Evolutionary conservation across 2,888 invertebrate genomes (phyloP).

Genomic region (Scaptomyza tumidula): DNA sequence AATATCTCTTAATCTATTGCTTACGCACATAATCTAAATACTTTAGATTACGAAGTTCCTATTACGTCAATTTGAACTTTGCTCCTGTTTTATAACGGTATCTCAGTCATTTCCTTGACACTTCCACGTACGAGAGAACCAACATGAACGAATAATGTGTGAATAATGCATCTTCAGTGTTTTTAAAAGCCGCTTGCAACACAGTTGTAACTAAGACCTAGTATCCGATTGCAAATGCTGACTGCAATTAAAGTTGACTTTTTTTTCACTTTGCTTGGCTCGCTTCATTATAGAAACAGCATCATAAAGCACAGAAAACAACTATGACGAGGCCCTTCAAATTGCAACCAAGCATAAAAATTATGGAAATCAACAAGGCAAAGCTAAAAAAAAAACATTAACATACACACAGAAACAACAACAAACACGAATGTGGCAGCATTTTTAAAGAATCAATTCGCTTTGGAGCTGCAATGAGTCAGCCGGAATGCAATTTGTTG

Average conservation of each 20-base stretch:
- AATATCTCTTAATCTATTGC: slow-evolving; percentile 1
- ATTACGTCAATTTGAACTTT: slow-evolving; percentile 16
- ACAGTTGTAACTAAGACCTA: slow-evolving; percentile 42
- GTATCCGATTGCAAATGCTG: slow-evolving; percentile 56
- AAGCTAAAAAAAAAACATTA: slow-evolving; percentile 20
- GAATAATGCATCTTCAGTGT: slow-evolving; percentile 15
- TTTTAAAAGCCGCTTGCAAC: slow-evolving; percentile 57
- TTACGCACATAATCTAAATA: not conserved
- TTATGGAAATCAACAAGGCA: slow-evolving; percentile 55
- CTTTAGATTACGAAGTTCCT: not conserved
- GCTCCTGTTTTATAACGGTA: slow-evolving; percentile 3
- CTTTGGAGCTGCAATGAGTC: slow-evolving; percentile 58
- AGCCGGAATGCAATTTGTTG: slow-evolving; percentile 42
- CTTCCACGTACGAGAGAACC: slow-evolving; percentile 21
- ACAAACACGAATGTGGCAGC: slow-evolving; percentile 39
- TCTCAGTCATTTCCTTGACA: slow-evolving; percentile 43
- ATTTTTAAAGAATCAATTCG: slow-evolving; percentile 46
- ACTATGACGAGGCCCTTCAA: slow-evolving; percentile 70
- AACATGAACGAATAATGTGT: slow-evolving; percentile 1
- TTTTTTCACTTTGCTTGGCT: slow-evolving; percentile 25
- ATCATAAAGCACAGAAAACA: slow-evolving; percentile 35
- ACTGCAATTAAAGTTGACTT: slow-evolving; percentile 75
- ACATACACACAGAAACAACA: slow-evolving; percentile 8
- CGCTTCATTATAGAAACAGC: slow-evolving; percentile 21
- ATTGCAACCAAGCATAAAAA: slow-evolving; percentile 68